Evolutionary conservation across 2,797 vertebrate genomes (phyloP).

Genomic region (Tapera naevia): DNA sequence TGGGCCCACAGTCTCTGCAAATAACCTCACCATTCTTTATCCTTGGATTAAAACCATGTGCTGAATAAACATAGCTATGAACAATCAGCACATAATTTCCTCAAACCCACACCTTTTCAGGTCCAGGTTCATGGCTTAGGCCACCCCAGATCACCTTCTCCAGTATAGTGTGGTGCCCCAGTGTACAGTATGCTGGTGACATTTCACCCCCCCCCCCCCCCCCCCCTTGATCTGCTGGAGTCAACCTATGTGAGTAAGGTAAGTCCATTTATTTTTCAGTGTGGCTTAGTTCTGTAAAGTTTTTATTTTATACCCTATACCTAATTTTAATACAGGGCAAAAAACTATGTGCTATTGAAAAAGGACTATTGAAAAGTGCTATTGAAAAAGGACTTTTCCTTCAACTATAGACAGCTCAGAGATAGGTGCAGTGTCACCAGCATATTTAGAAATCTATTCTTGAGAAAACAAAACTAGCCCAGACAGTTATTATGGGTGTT

Average conservation of each 20-base stretch:
- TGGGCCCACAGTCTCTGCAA: neutral
- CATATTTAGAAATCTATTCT: neutral
- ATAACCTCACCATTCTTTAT: neutral
- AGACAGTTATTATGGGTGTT: neutral
- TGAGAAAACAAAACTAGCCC: neutral
- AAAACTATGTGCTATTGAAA: conserved; percentile 65
- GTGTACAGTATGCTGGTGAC: conserved; percentile 55
- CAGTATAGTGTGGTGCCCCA: conserved; percentile 54
- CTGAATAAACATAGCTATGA: conserved; percentile 30
- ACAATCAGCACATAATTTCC: conserved; percentile 48
- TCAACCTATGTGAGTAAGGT: conserved; percentile 13
- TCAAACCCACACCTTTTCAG: conserved; percentile 50
- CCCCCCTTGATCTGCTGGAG: conserved; percentile 38
- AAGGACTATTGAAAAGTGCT: conserved; percentile 64
- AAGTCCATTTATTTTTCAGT: conserved; percentile 52
- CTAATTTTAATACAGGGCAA: conserved; percentile 20
- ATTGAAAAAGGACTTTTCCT: conserved; percentile 61
- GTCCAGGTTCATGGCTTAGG: conserved; percentile 49
- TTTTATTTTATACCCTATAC: conserved; percentile 32
- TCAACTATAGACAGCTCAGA: conserved; percentile 10
- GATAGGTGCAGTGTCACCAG: conserved; percentile 40
- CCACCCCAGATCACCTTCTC: conserved; percentile 29
- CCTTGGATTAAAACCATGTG: conserved; percentile 22
- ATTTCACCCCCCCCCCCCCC: no score
- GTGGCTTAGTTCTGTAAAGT: conserved; percentile 69